These are phyloP conservation scores for Mus spicilegus DNA, from an alignment of 2,113 vertebrate species.

Conservation along the genomic window DNA sequence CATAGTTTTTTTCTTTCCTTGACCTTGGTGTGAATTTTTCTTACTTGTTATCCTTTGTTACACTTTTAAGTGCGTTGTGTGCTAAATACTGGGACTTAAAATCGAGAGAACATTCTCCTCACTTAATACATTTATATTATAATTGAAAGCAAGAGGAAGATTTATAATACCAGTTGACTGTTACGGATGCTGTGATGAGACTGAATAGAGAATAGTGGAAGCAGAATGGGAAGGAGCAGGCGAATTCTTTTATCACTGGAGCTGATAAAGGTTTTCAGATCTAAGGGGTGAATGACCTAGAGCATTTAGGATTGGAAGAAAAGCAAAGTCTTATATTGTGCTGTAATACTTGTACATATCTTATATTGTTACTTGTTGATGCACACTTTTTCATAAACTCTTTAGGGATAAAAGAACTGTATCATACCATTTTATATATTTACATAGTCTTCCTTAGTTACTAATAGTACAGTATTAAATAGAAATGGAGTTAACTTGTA, in stretches of 20 bases:
- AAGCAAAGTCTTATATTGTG: neutral
- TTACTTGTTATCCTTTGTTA: conserved; percentile 9
- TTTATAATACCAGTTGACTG: neutral
- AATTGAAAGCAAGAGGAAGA: neutral
- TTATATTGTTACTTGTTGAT: conserved; percentile 30
- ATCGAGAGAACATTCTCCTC: neutral
- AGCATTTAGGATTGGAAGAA: neutral
- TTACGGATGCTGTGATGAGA: neutral
- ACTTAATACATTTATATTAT: neutral
- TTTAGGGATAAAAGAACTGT: conserved; percentile 22
- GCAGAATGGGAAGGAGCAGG: neutral
- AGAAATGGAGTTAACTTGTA: conserved; percentile 43
- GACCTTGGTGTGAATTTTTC: neutral
- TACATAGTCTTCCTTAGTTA: conserved; percentile 42
- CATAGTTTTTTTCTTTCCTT: conserved; percentile 27
- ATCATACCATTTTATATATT: conserved; percentile 34
- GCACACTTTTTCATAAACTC: neutral
- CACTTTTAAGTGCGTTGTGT: conserved; percentile 22
- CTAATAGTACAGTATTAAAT: neutral
- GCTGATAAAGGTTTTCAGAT: neutral
- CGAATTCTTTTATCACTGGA: neutral
- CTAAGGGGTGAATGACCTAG: neutral
- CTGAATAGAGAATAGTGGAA: neutral
- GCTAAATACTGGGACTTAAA: neutral
- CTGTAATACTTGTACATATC: conserved; percentile 20